Percentiles rank a stretch among this genome's conserved stretches.
phyloP scores from a whole-genome alignment of 37 sponge, comb jelly and placozoan genomes.

The Aphrocallistes beatrix region DNA sequence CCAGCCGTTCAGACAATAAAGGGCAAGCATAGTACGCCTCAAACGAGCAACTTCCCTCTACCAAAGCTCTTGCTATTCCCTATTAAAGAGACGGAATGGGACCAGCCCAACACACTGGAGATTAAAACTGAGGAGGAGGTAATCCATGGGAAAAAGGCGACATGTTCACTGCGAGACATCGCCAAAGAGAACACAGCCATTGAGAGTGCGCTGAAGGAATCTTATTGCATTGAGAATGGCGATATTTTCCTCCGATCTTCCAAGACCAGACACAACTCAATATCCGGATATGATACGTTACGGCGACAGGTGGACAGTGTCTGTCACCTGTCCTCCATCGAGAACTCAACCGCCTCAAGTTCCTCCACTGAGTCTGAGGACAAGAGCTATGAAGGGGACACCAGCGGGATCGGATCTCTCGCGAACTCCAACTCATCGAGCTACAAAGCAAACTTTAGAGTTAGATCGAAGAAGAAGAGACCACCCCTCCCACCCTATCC shows the following conservation, averaged over 20 bases:
- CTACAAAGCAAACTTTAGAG: not conserved
- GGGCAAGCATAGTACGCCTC: not conserved
- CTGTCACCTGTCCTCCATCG: not conserved
- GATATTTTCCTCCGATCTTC: not conserved
- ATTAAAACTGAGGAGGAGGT: not conserved
- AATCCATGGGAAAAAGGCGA: not conserved
- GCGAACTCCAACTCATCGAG: not conserved
- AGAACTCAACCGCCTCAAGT: not conserved
- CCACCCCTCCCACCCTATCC: not conserved
- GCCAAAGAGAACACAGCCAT: not conserved
- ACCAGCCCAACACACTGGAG: not conserved
- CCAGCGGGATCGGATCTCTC: constrained; percentile 4
- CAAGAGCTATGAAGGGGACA: constrained; percentile 8
- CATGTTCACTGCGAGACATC: not conserved
- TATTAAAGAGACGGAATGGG: not conserved
- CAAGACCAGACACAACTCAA: not conserved
- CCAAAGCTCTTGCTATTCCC: not conserved
- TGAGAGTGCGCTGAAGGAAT: not conserved
- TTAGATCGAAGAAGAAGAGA: not conserved
- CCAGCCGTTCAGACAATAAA: not conserved
- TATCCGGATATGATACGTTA: not conserved
- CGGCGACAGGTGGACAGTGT: not conserved
- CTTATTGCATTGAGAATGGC: not conserved
- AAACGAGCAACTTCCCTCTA: not conserved
- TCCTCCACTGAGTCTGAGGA: not conserved